Evolutionary conservation across 1,140 invertebrate species (phyloP).

Genomic region (Diuraphis noxia): DNA sequence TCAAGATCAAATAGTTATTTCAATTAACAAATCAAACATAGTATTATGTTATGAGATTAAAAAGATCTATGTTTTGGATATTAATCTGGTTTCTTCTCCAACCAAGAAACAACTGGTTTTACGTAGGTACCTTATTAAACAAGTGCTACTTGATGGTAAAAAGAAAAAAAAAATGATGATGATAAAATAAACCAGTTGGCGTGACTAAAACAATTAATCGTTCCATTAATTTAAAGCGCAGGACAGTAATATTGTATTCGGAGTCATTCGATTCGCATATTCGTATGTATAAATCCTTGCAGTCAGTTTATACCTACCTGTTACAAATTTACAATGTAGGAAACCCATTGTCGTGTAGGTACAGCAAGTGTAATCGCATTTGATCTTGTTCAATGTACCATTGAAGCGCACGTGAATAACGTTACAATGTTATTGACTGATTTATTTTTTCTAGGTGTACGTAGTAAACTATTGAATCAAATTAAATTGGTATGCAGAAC

Average conservation of each 20-base stretch:
- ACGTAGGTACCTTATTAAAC: neutral
- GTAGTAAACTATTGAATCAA: constrained; percentile 24
- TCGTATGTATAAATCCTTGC: too few relatives aligned
- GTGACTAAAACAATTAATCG: neutral
- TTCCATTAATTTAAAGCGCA: neutral
- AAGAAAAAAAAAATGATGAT: neutral
- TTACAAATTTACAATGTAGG: constrained; percentile 13
- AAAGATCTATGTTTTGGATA: neutral
- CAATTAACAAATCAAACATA: neutral
- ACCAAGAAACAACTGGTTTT: neutral
- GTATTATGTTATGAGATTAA: neutral
- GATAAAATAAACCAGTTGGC: neutral
- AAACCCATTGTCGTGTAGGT: neutral
- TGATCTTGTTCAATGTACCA: neutral
- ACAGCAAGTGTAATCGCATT: neutral
- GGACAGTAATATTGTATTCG: neutral
- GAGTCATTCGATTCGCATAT: neutral
- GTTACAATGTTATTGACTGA: neutral
- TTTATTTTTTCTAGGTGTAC: constrained; percentile 35
- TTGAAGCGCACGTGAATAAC: neutral
- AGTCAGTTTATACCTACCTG: neutral
- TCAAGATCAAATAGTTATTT: neutral
- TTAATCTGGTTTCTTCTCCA: neutral
- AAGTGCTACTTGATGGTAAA: neutral
- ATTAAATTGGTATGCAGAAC: neutral